These are phyloP conservation scores for Lycopodina hypogea DNA, from an alignment of 37 sponge, comb jelly and placozoan genomes.

Conservation along the genomic window DNA sequence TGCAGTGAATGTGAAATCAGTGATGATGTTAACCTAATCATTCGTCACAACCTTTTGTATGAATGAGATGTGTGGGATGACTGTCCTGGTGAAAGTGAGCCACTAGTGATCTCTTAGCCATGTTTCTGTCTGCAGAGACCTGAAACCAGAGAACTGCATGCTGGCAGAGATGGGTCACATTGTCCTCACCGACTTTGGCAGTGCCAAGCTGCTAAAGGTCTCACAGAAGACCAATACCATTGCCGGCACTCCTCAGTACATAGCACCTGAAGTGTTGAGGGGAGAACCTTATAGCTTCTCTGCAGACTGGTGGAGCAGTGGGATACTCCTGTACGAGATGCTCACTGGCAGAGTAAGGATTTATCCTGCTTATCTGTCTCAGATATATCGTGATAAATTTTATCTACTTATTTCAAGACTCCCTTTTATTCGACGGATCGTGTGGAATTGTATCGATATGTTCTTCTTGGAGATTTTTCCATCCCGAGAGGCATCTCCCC, in stretches of 20 bases:
- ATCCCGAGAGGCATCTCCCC: constrained; percentile 43
- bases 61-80: too few relatives aligned
- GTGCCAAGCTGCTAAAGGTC: constrained; percentile 64
- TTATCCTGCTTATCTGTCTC: background rate
- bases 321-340: constrained; percentile 76
- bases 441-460: constrained; percentile 56
- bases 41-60: too few relatives aligned
- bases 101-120: too few relatives aligned
- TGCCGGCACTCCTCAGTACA: constrained; percentile 83
- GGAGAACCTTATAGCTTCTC: constrained; percentile 78
- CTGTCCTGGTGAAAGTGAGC: too few relatives aligned
- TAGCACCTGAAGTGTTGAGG: constrained; percentile 81
- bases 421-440: constrained; percentile 68
- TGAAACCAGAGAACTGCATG: constrained; percentile 85
- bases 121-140: constrained; percentile 60
- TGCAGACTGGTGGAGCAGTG: constrained; percentile 89
- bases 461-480: constrained; percentile 38
- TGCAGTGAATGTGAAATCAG: too few relatives aligned
- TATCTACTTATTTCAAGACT: constrained; percentile 7
- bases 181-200: constrained; percentile 81
- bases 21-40: too few relatives aligned
- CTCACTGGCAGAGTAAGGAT: constrained; percentile 61
- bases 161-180: constrained; percentile 66
- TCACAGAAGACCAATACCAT: constrained; percentile 65
- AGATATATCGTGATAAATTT: background rate